A percentile compares a stretch with the other conserved stretches of the same genome.
Evolutionary conservation across 2,113 vertebrate species (phyloP).

Genomic region (Pseudonaja textilis): DNA sequence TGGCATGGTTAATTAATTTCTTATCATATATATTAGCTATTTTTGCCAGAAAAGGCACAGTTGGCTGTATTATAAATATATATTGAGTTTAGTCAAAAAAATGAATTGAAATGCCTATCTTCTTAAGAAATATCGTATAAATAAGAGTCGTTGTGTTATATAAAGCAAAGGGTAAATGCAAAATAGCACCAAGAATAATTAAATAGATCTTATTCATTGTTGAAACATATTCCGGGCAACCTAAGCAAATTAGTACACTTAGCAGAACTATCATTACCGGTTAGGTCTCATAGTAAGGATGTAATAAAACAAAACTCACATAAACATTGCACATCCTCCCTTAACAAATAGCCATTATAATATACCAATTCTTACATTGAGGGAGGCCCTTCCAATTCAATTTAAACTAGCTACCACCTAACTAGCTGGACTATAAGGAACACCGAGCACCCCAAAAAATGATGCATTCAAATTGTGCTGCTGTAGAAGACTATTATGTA

Average conservation of each 20-base stretch:
- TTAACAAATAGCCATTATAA: not conserved
- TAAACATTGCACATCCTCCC: not conserved
- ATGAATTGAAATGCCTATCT: conserved; percentile 28
- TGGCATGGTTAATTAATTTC: conserved; percentile 59
- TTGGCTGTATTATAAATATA: conserved; percentile 35
- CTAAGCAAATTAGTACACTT: not conserved
- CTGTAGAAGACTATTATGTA: too few species aligned
- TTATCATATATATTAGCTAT: conserved; percentile 48
- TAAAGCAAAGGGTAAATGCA: not conserved
- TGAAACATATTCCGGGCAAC: not conserved
- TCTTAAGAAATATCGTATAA: conserved; percentile 24
- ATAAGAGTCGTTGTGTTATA: not conserved
- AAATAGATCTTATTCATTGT: not conserved
- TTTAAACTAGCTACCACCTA: not conserved
- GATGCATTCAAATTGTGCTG: too few species aligned
- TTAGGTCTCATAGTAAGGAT: not conserved
- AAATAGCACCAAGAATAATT: not conserved
- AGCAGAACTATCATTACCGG: not conserved
- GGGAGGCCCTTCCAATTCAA: not conserved
- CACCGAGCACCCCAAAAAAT: too few species aligned
- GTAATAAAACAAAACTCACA: not conserved
- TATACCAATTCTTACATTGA: too few species aligned
- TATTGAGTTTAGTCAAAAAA: conserved; percentile 27
- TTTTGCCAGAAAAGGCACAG: conserved; percentile 45
- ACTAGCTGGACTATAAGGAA: not conserved